A percentile compares a stretch with the other conserved stretches of the same genome.
Conservation (phyloP, 2,888 invertebrate species). For the Rhagophthalmus giganteus region DNA sequence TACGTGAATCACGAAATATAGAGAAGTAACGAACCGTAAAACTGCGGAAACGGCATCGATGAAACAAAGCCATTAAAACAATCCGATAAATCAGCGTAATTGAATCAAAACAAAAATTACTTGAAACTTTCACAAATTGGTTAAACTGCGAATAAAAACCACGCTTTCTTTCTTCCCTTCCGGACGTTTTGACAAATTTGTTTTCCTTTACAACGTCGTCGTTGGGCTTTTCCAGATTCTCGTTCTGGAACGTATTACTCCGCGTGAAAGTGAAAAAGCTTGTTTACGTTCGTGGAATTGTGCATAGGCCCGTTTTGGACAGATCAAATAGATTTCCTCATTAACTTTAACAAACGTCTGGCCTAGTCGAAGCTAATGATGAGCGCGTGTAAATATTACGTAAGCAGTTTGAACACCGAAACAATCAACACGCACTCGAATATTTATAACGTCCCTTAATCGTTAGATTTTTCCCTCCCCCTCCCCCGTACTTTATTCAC, state of each 20-base stretch:
- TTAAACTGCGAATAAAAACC: conserved; percentile 39
- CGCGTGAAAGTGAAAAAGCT: conserved; percentile 26
- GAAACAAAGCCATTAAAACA: conserved; percentile 45
- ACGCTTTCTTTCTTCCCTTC: conserved; percentile 36
- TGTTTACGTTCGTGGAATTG: conserved; percentile 30
- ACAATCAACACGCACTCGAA: conserved; percentile 2
- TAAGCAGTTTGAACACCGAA: conserved; percentile 30
- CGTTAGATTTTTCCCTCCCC: too few species aligned
- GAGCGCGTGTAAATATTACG: conserved; percentile 30
- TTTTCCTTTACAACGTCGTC: conserved; percentile 41
- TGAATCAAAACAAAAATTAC: conserved; percentile 50
- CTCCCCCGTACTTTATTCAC: too few species aligned
- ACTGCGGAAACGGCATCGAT: conserved; percentile 40
- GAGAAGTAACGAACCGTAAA: conserved; percentile 36
- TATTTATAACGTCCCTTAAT: too few species aligned
- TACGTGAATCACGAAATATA: conserved; percentile 31
- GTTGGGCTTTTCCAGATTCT: conserved; percentile 27
- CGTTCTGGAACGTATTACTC: conserved; percentile 18
- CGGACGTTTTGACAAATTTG: conserved; percentile 51
- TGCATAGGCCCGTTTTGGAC: conserved; percentile 24
- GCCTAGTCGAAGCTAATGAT: conserved; percentile 31
- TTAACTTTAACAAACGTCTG: conserved; percentile 34
- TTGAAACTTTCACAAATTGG: conserved; percentile 44
- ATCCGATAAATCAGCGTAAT: conserved; percentile 49
- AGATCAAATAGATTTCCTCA: conserved; percentile 35